phyloP scores from a whole-genome alignment of 1,140 invertebrate species.

The Aphis gossypii region DNA sequence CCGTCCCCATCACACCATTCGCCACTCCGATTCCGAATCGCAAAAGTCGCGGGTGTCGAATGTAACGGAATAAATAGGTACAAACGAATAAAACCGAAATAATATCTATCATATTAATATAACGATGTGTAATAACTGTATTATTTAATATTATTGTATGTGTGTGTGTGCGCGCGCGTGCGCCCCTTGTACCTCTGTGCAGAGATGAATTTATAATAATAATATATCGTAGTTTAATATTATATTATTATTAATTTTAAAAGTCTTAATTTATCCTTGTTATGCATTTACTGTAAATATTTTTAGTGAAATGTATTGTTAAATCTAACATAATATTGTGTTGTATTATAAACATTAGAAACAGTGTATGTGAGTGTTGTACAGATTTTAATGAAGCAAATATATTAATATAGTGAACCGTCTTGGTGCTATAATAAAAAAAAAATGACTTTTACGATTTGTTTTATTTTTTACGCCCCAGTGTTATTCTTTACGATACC shows the following conservation, averaged over 20 bases:
- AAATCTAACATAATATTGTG: constrained; percentile 49
- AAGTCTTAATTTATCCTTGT: constrained; percentile 56
- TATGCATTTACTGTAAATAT: constrained; percentile 55
- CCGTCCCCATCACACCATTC: background rate
- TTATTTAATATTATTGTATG: background rate
- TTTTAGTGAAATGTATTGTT: constrained; percentile 55
- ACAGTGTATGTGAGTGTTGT: constrained; percentile 37
- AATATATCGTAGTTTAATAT: background rate
- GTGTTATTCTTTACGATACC: background rate
- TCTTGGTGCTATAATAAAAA: constrained; percentile 38
- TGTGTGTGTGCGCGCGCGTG: background rate
- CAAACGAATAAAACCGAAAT: constrained; percentile 18
- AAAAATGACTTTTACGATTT: background rate
- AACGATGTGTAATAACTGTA: background rate
- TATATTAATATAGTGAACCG: constrained; percentile 37
- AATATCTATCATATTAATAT: background rate
- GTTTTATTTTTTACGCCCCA: background rate
- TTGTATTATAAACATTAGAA: constrained; percentile 48
- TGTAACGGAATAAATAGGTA: background rate
- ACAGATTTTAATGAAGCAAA: constrained; percentile 53
- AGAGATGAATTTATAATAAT: constrained; percentile 40
- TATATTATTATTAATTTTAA: constrained; percentile 41
- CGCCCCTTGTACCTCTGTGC: background rate
- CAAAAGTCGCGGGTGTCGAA: background rate
- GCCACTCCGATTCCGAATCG: background rate